These are phyloP conservation scores for Drosophila arizonae DNA, from an alignment of 1,140 invertebrate species.

Conservation along the genomic window DNA sequence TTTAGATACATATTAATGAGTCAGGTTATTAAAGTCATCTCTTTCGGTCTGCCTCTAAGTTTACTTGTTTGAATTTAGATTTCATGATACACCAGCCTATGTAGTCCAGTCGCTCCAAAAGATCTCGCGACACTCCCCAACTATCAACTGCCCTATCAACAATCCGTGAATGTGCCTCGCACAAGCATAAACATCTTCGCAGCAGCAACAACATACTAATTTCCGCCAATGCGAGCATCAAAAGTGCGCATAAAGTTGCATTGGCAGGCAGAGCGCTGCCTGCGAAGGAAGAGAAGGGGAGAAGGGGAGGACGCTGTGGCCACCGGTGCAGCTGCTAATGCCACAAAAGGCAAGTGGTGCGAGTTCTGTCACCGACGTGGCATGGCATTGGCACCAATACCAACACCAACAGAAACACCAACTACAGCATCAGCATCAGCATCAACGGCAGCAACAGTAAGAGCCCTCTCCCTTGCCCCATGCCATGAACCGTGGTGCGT, in stretches of 20 bases:
- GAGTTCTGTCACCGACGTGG: constrained; percentile 28
- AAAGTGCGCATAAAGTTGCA: constrained; percentile 72
- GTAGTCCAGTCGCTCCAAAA: too few species aligned
- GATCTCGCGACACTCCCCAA: neutral
- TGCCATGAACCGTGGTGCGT: constrained; percentile 9
- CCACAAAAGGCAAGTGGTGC: constrained; percentile 19
- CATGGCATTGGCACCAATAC: constrained; percentile 8
- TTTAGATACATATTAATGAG: too few species aligned
- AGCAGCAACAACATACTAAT: constrained; percentile 13
- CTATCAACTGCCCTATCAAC: constrained; percentile 41
- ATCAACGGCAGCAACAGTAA: too few species aligned
- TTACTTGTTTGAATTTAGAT: too few species aligned
- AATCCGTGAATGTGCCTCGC: constrained; percentile 24
- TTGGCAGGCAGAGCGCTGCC: constrained; percentile 24
- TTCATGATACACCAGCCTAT: too few species aligned
- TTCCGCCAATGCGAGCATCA: constrained; percentile 37
- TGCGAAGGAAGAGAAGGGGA: too few species aligned
- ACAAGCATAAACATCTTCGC: neutral
- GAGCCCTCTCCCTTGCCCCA: neutral
- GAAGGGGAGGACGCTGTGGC: neutral
- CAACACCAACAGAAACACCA: neutral
- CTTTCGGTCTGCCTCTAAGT: too few species aligned
- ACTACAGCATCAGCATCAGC: neutral
- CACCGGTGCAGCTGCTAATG: constrained; percentile 14
- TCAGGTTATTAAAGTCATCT: too few species aligned